A percentile compares a stretch with the other conserved stretches of the same genome.
Evolutionary conservation across 1,140 invertebrate species (phyloP).

Genomic region (Arion vulgaris): DNA sequence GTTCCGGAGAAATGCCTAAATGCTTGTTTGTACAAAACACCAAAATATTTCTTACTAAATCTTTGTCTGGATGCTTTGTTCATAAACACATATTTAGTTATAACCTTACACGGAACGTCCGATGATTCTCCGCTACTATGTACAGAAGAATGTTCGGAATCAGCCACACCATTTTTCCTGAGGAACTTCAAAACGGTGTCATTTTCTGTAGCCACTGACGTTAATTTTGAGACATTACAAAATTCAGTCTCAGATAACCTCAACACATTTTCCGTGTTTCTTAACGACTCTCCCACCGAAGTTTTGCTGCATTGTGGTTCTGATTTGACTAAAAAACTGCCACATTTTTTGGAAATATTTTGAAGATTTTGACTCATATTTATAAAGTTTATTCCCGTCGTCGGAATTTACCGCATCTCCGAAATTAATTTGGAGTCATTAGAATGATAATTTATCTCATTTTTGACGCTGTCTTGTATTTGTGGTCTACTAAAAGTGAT

Average conservation of each 20-base stretch:
- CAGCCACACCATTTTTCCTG: background rate
- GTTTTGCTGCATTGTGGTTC: no score
- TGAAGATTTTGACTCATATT: no score
- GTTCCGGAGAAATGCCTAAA: background rate
- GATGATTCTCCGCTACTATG: background rate
- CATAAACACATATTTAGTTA: constrained; percentile 28
- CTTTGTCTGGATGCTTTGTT: background rate
- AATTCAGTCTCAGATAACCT: no score
- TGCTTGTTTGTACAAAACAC: constrained; percentile 24
- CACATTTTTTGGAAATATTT: no score
- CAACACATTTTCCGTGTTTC: no score
- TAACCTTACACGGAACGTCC: background rate
- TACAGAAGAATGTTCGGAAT: background rate
- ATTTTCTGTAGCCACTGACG: background rate
- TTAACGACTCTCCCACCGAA: no score
- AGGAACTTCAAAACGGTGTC: background rate
- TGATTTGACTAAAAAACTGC: no score
- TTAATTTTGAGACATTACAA: background rate
- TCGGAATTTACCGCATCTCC: no score
- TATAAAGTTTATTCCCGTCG: no score
- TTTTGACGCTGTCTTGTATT: no score
- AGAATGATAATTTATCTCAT: no score
- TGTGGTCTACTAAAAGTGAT: background rate
- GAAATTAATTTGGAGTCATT: no score
- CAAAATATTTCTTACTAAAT: constrained; percentile 3